Evolutionary conservation across 2,113 vertebrate species (phyloP).

Genomic region (Rhadina sibilatrix): DNA sequence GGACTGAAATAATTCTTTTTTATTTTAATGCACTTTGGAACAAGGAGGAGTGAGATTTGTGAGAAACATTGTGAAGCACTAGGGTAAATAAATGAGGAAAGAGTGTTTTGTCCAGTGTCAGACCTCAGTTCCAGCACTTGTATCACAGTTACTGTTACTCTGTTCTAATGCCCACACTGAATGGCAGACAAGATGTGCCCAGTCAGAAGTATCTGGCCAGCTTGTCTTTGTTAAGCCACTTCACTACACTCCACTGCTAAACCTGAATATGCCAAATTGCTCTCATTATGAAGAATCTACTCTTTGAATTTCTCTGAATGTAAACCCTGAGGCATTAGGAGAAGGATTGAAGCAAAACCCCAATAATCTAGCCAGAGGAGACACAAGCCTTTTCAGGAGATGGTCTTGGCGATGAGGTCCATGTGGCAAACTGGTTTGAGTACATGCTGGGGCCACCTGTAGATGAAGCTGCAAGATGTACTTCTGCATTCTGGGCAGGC

Average conservation of each 20-base stretch:
- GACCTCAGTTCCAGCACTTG: not conserved
- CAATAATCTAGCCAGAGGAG: not conserved
- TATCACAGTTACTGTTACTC: not conserved
- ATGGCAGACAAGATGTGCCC: not conserved
- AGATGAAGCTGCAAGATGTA: not conserved
- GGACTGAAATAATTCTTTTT: not conserved
- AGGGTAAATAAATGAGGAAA: not conserved
- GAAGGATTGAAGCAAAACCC: not conserved
- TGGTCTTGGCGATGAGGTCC: not conserved
- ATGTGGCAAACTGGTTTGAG: not conserved
- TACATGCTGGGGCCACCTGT: not conserved
- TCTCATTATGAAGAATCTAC: not conserved
- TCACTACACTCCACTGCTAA: not conserved
- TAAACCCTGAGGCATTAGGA: not conserved
- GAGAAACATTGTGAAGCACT: not conserved
- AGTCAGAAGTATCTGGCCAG: not conserved
- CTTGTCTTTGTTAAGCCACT: not conserved
- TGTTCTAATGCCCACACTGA: not conserved
- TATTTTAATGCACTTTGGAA: not conserved
- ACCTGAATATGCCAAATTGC: not conserved
- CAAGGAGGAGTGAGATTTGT: not conserved
- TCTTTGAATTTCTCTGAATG: not conserved
- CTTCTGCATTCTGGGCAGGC: not conserved
- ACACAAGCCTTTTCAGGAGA: not conserved
- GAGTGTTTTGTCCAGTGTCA: not conserved